phyloP scores from a whole-genome alignment of 2,888 invertebrate genomes.

The Halictus ligatus region DNA sequence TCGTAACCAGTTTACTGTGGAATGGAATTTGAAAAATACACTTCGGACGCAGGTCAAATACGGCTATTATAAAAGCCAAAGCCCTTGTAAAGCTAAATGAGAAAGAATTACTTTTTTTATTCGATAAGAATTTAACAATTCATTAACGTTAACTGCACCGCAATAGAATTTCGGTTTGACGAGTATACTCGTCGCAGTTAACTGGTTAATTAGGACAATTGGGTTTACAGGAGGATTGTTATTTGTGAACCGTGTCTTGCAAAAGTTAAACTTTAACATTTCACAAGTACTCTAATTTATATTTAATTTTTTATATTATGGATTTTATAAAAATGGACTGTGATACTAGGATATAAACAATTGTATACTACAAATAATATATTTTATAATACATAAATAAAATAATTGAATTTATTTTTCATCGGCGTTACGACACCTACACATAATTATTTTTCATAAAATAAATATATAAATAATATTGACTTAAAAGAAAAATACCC shows the following conservation, averaged over 20 bases:
- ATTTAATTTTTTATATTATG: neutral
- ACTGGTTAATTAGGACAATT: neutral
- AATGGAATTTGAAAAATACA: too few species aligned
- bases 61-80: too few species aligned
- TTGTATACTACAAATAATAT: neutral
- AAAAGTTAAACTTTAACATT: neutral
- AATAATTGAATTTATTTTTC: neutral
- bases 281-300: neutral
- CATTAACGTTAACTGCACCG: too few species aligned
- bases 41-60: too few species aligned
- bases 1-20: too few species aligned
- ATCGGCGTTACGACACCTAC: neutral
- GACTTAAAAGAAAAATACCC: neutral
- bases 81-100: too few species aligned
- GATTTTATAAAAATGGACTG: neutral
- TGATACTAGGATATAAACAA: neutral
- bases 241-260: neutral
- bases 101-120: too few species aligned
- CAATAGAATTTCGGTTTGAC: too few species aligned
- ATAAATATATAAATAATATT: neutral
- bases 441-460: neutral
- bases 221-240: neutral
- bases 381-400: constrained; percentile 4
- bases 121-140: too few species aligned
- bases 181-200: too few species aligned